These are phyloP conservation scores for Rutilus rutilus DNA, from an alignment of 2,113 vertebrate genomes.

Conservation along the genomic window DNA sequence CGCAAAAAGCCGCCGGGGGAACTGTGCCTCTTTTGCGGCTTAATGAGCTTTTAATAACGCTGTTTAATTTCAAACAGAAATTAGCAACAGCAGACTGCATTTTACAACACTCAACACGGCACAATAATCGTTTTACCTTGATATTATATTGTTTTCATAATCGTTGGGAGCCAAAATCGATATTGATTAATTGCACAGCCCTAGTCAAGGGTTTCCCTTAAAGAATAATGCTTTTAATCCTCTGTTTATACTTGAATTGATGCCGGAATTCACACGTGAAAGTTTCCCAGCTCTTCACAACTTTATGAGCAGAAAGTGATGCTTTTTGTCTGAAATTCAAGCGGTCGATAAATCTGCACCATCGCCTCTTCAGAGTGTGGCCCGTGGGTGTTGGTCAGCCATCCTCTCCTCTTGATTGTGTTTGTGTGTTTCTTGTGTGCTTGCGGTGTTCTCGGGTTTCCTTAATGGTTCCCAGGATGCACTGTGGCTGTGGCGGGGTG, in stretches of 20 bases:
- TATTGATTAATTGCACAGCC: too few relatives aligned
- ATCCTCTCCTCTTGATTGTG: constrained; percentile 65
- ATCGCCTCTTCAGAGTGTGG: constrained; percentile 19
- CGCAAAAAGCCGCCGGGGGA: too few relatives aligned
- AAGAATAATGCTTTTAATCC: background rate
- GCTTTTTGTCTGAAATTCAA: constrained; percentile 33
- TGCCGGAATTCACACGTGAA: background rate
- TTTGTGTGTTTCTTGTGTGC: constrained; percentile 77
- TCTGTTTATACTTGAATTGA: background rate
- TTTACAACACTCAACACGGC: too few relatives aligned
- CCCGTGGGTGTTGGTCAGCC: constrained; percentile 54
- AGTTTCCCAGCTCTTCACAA: background rate
- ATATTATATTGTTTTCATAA: too few relatives aligned
- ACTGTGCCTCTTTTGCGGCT: too few relatives aligned
- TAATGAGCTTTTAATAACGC: too few relatives aligned
- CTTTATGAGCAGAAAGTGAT: background rate
- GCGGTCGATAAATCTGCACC: constrained; percentile 39
- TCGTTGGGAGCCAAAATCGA: too few relatives aligned
- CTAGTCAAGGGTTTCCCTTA: background rate
- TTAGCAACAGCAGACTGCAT: too few relatives aligned
- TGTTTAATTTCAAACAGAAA: too few relatives aligned
- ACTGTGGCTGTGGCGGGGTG: constrained; percentile 78
- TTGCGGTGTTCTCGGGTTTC: constrained; percentile 80
- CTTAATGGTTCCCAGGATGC: constrained; percentile 84
- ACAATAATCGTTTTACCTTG: too few relatives aligned